Percentiles rank a stretch among this genome's conserved stretches.
Conservation (phyloP, 2,113 vertebrate genomes). For the Sarotherodon lohbergeri region DNA sequence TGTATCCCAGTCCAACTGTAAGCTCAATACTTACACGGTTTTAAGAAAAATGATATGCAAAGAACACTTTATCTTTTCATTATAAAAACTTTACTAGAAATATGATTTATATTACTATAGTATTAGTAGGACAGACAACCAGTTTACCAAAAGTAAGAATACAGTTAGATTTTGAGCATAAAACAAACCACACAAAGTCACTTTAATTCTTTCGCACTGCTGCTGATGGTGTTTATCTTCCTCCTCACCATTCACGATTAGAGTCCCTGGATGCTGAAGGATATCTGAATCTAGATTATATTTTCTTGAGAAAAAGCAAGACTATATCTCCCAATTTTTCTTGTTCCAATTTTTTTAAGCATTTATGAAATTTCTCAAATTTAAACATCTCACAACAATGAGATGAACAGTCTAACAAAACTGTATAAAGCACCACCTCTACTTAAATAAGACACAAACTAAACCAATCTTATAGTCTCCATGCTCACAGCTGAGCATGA, state of each 20-base stretch:
- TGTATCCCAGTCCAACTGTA: background rate
- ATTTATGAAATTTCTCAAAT: background rate
- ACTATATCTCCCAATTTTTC: background rate
- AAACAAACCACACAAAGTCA: background rate
- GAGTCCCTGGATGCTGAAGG: background rate
- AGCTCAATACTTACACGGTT: background rate
- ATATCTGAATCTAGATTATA: background rate
- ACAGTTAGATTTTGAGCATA: background rate
- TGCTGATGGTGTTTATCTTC: background rate
- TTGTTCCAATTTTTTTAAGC: background rate
- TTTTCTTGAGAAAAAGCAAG: background rate
- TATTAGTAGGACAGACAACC: background rate
- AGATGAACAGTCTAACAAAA: fast-evolving
- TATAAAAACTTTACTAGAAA: background rate
- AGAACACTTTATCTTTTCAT: background rate
- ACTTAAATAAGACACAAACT: background rate
- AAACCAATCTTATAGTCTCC: background rate
- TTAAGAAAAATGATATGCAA: background rate
- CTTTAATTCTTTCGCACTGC: background rate
- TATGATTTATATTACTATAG: background rate
- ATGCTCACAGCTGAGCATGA: background rate
- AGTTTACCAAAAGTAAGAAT: background rate
- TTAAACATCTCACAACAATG: background rate
- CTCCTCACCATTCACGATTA: no score
- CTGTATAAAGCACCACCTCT: background rate